phyloP scores from a whole-genome alignment of 2,797 vertebrate species.

The Chanos chanos region DNA sequence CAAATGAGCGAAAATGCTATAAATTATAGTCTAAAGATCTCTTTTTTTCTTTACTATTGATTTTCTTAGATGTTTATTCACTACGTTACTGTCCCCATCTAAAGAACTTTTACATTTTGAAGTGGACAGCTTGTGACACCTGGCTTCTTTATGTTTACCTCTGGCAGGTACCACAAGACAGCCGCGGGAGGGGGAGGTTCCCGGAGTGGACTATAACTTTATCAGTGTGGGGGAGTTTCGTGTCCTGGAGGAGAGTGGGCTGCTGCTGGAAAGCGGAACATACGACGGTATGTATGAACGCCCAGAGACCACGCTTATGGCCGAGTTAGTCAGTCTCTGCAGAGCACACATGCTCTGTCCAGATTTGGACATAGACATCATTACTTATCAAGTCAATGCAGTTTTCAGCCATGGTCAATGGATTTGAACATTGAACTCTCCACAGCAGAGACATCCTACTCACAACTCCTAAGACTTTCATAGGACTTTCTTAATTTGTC shows the following conservation, averaged over 20 bases:
- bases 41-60: too few relatives aligned
- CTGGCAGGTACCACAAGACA: slow-evolving; percentile 90
- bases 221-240: slow-evolving; percentile 95
- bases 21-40: too few relatives aligned
- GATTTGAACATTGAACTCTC: too few relatives aligned
- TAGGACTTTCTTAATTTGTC: too few relatives aligned
- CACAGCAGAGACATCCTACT: not conserved
- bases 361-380: not conserved
- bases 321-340: slow-evolving; percentile 9
- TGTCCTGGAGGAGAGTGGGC: slow-evolving; percentile 91
- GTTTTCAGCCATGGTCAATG: not conserved
- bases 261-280: slow-evolving; percentile 96
- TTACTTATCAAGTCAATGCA: not conserved
- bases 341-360: not conserved
- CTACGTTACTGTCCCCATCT: too few relatives aligned
- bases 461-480: too few relatives aligned
- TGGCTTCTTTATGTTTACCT: not conserved
- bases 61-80: too few relatives aligned
- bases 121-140: not conserved
- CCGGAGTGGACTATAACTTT: slow-evolving; percentile 98
- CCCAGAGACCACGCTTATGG: slow-evolving; percentile 17
- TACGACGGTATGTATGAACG: slow-evolving; percentile 82
- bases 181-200: slow-evolving; percentile 94
- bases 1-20: too few relatives aligned
- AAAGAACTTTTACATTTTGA: too few relatives aligned